Evolutionary conservation across 2,113 vertebrate genomes (phyloP), one percentile per base, ranked within the genome.

Genomic region (Elachura formosa): DNA sequence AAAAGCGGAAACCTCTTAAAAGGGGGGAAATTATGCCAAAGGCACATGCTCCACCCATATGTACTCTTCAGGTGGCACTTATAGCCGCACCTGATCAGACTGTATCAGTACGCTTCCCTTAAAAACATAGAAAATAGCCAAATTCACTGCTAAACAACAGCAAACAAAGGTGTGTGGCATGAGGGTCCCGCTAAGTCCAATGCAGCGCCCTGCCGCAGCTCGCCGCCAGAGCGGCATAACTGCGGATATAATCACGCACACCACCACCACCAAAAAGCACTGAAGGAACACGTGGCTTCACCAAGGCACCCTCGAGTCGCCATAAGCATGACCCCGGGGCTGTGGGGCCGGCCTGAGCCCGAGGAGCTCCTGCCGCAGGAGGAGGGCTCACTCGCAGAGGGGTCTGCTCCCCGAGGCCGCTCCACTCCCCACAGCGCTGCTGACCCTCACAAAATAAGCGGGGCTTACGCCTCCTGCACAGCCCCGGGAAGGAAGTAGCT

Each of bases 131-230:
- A 8, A 36, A 64, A 46, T 28, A 28, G n/a, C 4, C 31, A 33
- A 56, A 69, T 45, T 9, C 80, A 7, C 20, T 13, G 6, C 49
- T 52, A 16, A 61, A 79, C 0, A 6, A 21, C 58, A n/a, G 36
- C 13, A 13, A 54, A 31, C 26, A 18, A 58, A 49, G 38, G 6
- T 24, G 6, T 0, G n/a, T 16, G 9, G 6, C 46, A 59, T 4
- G 31, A 25, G 29, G 25, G 11, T 34, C 22, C 22, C 24, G 5
- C 40, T 16, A 9, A 49, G 11, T 7, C 43, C 81, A 22, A 29
- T 6, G 4, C 15, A 10, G 54, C 2, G 29, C 40, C 31, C 28
- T 4, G 33, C 5, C 2, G 21, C 0, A n/a, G 51, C 49, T 6
- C 14, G 22, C 33, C 16, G 54, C 14, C 41, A 12, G n/a, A 72